These are phyloP conservation scores for Vespertilio murinus DNA, from an alignment of 2,797 vertebrate genomes.

Conservation along the genomic window DNA sequence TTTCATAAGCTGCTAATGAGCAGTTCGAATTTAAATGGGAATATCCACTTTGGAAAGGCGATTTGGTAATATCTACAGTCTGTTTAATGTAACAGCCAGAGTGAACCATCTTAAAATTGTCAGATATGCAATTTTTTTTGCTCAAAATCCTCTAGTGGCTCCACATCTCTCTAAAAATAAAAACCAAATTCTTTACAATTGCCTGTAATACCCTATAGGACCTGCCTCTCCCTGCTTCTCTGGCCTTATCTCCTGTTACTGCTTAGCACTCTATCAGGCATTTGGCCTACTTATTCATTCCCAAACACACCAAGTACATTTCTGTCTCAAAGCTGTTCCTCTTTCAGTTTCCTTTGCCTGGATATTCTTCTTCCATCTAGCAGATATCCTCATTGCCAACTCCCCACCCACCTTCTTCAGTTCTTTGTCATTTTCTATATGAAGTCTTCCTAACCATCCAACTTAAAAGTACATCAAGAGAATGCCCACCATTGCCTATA, in stretches of 20 bases:
- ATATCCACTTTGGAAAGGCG: not conserved
- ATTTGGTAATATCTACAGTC: not conserved
- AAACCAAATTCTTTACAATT: not conserved
- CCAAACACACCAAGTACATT: not conserved
- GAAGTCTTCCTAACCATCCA: not conserved
- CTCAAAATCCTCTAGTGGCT: not conserved
- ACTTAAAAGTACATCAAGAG: not conserved
- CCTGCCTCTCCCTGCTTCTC: not conserved
- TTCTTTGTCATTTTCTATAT: slow-evolving; percentile 28
- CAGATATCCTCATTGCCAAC: not conserved
- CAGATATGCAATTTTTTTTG: not conserved
- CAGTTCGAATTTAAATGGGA: not conserved
- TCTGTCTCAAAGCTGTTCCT: not conserved
- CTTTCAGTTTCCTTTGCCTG: not conserved
- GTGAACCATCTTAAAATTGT: not conserved
- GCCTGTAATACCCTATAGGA: not conserved
- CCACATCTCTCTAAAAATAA: not conserved
- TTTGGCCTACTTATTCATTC: not conserved
- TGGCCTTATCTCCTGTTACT: not conserved
- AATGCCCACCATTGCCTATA: not conserved
- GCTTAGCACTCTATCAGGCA: not conserved
- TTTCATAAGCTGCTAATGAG: not conserved
- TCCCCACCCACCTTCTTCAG: not conserved
- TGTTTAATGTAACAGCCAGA: not conserved
- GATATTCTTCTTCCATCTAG: not conserved